These are phyloP conservation scores for Alouatta palliata DNA, from an alignment of 2,113 vertebrate genomes.

Conservation along the genomic window DNA sequence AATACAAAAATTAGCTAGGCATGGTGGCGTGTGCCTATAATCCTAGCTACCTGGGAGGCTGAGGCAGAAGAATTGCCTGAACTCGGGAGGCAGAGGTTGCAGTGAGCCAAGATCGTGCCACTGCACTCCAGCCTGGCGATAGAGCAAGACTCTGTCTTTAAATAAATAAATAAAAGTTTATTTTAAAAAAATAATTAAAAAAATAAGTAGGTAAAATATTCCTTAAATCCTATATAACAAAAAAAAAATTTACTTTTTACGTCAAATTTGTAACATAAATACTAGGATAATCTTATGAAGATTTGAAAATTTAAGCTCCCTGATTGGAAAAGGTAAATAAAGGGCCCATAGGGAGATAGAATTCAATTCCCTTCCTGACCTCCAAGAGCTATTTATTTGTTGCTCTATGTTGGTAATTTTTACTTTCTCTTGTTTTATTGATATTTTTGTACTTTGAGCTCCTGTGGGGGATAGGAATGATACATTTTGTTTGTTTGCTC, in stretches of 20 bases:
- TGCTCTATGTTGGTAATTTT: not conserved
- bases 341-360: not conserved
- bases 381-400: not conserved
- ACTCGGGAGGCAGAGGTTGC: no score
- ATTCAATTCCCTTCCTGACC: not conserved
- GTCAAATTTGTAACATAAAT: slow-evolving; percentile 27
- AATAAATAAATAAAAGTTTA: no score
- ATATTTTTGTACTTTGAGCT: not conserved
- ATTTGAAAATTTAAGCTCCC: not conserved
- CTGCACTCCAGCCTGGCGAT: no score
- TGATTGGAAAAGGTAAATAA: not conserved
- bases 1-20: no score
- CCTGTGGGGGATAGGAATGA: not conserved
- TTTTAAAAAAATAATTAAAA: no score
- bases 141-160: no score
- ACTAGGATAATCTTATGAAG: not conserved
- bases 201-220: not conserved
- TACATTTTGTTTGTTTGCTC: no score
- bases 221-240: not conserved
- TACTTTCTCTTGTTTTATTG: not conserved
- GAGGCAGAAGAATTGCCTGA: no score
- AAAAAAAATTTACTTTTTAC: not conserved
- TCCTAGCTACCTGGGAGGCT: no score
- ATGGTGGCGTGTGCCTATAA: no score
- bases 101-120: no score